Percentiles rank a stretch among this genome's conserved stretches.
Conservation (phyloP, 2,113 vertebrate species). For the Salvator merianae region DNA sequence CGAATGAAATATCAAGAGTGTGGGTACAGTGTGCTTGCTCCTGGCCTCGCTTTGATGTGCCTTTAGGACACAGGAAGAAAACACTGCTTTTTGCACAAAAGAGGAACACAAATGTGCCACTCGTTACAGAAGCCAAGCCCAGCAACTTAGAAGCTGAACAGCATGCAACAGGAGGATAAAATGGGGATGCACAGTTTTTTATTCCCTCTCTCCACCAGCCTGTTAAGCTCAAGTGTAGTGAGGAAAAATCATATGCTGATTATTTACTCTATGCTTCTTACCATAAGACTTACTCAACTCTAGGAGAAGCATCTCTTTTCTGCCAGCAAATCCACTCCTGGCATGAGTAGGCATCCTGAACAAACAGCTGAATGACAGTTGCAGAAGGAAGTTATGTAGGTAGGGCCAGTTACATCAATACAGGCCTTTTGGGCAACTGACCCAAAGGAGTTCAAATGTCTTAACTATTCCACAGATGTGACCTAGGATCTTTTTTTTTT, state of each 20-base stretch:
- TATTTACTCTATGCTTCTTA: background rate
- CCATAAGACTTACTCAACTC: background rate
- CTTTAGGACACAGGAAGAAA: background rate
- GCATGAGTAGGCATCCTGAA: background rate
- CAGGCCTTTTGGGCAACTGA: background rate
- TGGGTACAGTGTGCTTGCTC: background rate
- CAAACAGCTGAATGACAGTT: background rate
- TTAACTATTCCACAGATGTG: constrained; percentile 30
- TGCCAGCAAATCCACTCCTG: background rate
- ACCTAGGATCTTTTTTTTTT: constrained; percentile 30
- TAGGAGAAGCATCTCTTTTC: background rate
- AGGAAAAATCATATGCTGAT: background rate
- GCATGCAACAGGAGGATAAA: background rate
- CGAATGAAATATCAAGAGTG: background rate
- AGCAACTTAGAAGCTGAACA: background rate
- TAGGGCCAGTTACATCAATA: background rate
- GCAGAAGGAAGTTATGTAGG: background rate
- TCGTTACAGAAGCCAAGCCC: background rate
- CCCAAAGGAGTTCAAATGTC: background rate
- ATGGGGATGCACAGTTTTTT: background rate
- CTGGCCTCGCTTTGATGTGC: background rate
- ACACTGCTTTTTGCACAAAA: background rate
- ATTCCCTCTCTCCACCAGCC: background rate
- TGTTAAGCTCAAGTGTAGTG: constrained; percentile 17
- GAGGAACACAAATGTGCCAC: background rate